Conservation (phyloP, 2,888 invertebrate genomes). For the Platynereis dumerilii region DNA sequence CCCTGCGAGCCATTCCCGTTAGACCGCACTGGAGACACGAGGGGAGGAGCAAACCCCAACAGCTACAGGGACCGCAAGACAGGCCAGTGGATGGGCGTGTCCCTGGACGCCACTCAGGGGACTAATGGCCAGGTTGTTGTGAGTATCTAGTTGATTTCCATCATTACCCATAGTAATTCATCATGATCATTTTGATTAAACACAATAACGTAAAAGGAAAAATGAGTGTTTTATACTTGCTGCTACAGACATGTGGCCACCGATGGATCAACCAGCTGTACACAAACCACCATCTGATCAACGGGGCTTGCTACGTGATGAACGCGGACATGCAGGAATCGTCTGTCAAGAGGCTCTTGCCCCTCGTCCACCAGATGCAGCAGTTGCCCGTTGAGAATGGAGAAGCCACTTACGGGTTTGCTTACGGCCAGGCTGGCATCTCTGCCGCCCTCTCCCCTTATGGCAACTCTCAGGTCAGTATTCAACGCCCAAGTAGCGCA, state of each 20-base stretch:
- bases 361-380: background rate
- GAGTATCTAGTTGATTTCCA: slow-evolving; percentile 9
- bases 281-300: slow-evolving; percentile 43
- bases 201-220: no score
- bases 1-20: no score
- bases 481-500: no score
- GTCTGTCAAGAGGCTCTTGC: slow-evolving; percentile 5
- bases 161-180: background rate
- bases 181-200: background rate
- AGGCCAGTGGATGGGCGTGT: slow-evolving; percentile 45
- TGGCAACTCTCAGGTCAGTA: no score
- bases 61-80: slow-evolving; percentile 37
- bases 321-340: slow-evolving; percentile 33
- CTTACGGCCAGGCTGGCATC: slow-evolving; percentile 40
- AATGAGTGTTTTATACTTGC: no score
- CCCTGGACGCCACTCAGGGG: slow-evolving; percentile 37
- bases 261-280: slow-evolving; percentile 47
- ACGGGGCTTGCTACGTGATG: slow-evolving; percentile 50
- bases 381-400: background rate
- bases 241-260: slow-evolving; percentile 51
- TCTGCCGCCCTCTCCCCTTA: slow-evolving; percentile 26
- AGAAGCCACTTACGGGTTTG: slow-evolving; percentile 32
- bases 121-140: slow-evolving; percentile 39
- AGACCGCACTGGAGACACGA: no score
- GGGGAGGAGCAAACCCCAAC: no score